Evolutionary conservation across 1,140 invertebrate genomes (phyloP).

Genomic region (Anadara kagoshimensis): DNA sequence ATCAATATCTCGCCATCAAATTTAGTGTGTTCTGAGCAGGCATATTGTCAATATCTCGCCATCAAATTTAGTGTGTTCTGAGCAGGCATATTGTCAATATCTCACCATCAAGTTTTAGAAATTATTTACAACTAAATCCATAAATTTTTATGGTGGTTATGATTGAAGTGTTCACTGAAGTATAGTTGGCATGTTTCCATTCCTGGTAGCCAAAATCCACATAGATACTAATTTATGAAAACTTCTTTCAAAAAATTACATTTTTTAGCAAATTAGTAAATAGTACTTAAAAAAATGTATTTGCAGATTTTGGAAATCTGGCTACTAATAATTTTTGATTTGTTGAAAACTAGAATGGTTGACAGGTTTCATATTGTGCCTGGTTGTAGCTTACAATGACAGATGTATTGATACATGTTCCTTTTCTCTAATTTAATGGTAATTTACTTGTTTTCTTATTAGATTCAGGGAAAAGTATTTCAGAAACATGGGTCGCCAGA

Average conservation of each 20-base stretch:
- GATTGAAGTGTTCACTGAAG: slow-evolving; percentile 1
- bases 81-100: not conserved
- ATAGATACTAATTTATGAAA: not conserved
- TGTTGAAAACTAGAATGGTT: not conserved
- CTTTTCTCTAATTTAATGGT: not conserved
- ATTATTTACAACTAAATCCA: too few species aligned
- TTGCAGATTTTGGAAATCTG: not conserved
- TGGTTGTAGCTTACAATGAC: too few species aligned
- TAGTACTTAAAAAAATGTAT: not conserved
- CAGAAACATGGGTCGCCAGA: slow-evolving; percentile 69
- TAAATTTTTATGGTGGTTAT: not conserved
- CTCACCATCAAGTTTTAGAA: not conserved
- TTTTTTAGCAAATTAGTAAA: not conserved
- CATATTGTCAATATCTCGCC: not conserved
- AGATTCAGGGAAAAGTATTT: slow-evolving; percentile 58
- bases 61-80: too few species aligned
- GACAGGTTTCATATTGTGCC: too few species aligned
- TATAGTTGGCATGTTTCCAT: not conserved
- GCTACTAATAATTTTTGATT: not conserved
- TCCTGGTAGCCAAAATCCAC: not conserved
- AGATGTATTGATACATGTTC: too few species aligned
- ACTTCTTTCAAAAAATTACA: not conserved
- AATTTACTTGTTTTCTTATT: not conserved
- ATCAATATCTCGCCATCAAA: not conserved
- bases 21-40: slow-evolving; percentile 6